Evolutionary conservation across 1,140 invertebrate genomes (phyloP).

Genomic region (Apolygus lucorum): DNA sequence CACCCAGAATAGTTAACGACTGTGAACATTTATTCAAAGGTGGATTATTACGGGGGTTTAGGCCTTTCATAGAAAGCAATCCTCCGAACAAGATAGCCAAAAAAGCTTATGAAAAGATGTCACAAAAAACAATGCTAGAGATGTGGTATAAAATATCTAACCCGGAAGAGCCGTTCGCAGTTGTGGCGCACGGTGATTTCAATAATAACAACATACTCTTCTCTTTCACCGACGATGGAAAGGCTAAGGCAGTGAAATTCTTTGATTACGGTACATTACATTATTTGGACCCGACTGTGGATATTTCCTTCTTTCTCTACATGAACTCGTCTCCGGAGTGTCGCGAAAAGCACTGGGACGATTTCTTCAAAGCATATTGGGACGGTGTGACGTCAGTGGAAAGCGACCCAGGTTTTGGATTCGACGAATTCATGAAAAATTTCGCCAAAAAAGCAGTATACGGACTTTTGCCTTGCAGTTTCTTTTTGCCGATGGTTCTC

Average conservation of each 20-base stretch:
- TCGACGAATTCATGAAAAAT: background rate
- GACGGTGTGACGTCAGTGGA: background rate
- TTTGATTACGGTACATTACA: background rate
- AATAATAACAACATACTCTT: slow-evolving; percentile 38
- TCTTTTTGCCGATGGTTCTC: slow-evolving; percentile 5
- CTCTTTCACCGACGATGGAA: background rate
- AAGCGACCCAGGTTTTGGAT: background rate
- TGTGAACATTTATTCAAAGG: background rate
- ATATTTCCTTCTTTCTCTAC: slow-evolving; percentile 3
- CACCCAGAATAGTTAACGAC: background rate
- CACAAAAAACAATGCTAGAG: background rate
- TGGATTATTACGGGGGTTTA: slow-evolving; percentile 11
- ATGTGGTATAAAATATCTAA: background rate
- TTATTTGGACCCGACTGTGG: background rate
- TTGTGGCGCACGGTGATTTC: slow-evolving; percentile 39
- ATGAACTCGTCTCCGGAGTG: background rate
- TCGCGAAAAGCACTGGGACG: slow-evolving; percentile 30
- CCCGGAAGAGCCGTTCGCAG: slow-evolving; percentile 5
- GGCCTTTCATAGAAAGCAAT: slow-evolving; percentile 6
- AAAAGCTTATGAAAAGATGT: background rate
- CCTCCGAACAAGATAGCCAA: background rate
- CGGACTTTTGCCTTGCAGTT: background rate
- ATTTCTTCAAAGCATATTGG: background rate
- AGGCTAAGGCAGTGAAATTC: slow-evolving; percentile 9
- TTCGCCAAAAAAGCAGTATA: slow-evolving; percentile 9